phyloP scores from a whole-genome alignment of 1,140 invertebrate species.

The Limonius californicus region DNA sequence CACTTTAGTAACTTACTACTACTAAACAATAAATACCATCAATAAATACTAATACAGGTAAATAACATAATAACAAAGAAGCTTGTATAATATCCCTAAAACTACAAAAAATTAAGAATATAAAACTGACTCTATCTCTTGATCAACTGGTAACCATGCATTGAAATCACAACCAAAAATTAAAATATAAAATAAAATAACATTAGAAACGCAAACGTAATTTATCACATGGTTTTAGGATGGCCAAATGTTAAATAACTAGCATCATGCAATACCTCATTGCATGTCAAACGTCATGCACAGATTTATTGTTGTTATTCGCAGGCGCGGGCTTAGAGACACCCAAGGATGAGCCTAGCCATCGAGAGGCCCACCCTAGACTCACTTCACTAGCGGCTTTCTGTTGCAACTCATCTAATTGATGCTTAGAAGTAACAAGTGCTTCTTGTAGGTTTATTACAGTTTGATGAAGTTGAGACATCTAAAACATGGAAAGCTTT shows the following conservation, averaged over 20 bases:
- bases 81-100: no score
- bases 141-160: not conserved
- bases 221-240: no score
- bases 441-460: conserved; percentile 40
- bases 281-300: conserved; percentile 41
- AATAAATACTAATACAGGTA: no score
- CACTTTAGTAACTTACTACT: no score
- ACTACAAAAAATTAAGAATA: not conserved
- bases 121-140: not conserved
- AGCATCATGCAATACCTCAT: no score
- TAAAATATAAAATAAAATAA: not conserved
- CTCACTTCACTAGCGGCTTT: conserved; percentile 41
- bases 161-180: not conserved
- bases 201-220: no score
- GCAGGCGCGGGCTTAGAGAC: conserved; percentile 11
- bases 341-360: conserved; percentile 31
- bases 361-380: conserved; percentile 39
- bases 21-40: no score
- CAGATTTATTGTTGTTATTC: conserved; percentile 29
- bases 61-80: no score
- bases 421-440: conserved; percentile 38
- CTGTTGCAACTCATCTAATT: conserved; percentile 35
- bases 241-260: no score
- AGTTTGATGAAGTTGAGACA: conserved; percentile 39
- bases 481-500: no score